Evolutionary conservation across 2,113 vertebrate genomes (phyloP).

Genomic region (Coracopsis vasa): DNA sequence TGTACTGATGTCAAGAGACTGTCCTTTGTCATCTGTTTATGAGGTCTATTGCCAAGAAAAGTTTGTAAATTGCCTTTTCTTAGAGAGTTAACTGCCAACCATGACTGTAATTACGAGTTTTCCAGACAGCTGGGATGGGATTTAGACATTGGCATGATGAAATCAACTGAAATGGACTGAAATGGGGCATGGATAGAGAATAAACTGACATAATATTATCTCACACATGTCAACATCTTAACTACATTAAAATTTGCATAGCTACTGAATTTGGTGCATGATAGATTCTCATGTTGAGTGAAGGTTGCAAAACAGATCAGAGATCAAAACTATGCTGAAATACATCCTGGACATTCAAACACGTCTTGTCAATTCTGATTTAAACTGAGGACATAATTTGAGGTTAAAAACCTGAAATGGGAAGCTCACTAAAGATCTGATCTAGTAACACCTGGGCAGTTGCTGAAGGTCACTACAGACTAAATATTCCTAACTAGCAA

Average conservation of each 20-base stretch:
- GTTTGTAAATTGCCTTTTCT: neutral
- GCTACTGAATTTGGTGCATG: neutral
- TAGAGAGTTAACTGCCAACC: neutral
- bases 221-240: neutral
- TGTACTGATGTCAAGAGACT: neutral
- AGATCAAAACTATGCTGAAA: neutral
- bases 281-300: neutral
- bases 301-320: neutral
- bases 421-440: neutral
- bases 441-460: accelerated
- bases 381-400: neutral
- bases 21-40: neutral
- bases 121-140: neutral
- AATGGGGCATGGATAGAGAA: neutral
- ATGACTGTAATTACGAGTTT: neutral
- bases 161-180: neutral
- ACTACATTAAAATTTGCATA: neutral
- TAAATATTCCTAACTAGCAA: neutral
- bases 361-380: neutral
- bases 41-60: neutral
- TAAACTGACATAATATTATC: neutral
- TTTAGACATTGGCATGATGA: neutral
- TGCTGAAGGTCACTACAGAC: neutral
- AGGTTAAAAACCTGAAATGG: neutral
- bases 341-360: neutral